Conservation (phyloP, 1,140 invertebrate genomes). For the Drosophila pseudoobscura region DNA sequence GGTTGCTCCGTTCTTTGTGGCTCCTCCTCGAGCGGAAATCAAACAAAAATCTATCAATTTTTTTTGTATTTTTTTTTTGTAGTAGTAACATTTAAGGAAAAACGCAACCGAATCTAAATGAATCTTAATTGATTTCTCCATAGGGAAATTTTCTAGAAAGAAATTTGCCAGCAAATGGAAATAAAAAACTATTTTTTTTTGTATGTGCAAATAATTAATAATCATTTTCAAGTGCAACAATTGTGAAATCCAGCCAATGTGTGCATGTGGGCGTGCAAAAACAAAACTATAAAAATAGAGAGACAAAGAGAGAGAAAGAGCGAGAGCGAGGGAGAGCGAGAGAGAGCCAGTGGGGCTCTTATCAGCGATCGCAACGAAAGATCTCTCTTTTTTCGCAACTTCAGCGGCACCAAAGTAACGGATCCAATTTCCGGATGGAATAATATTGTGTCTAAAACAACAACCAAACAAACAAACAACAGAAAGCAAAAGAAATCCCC, state of each 20-base stretch:
- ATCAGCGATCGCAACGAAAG: background rate
- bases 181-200: slow-evolving; percentile 2
- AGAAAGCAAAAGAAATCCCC: slow-evolving; percentile 4
- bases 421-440: slow-evolving; percentile 58
- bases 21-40: slow-evolving; percentile 40
- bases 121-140: slow-evolving; percentile 22
- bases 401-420: slow-evolving; percentile 67
- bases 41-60: slow-evolving; percentile 17
- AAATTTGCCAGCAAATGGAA: slow-evolving; percentile 13
- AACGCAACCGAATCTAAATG: slow-evolving; percentile 13
- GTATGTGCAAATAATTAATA: too few species aligned
- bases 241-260: slow-evolving; percentile 45
- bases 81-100: background rate
- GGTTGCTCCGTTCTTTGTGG: slow-evolving; percentile 29
- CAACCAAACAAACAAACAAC: slow-evolving; percentile 9
- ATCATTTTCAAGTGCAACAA: slow-evolving; percentile 46
- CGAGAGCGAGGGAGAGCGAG: slow-evolving; percentile 4
- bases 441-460: slow-evolving; percentile 34
- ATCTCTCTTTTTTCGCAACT: slow-evolving; percentile 5
- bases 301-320: slow-evolving; percentile 17
- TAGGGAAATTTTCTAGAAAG: slow-evolving; percentile 24
- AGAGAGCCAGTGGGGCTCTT: slow-evolving; percentile 7
- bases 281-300: slow-evolving; percentile 17
- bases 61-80: too few species aligned
- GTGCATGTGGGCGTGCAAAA: slow-evolving; percentile 23